phyloP scores from a whole-genome alignment of 2,888 invertebrate genomes.

The Drosophila anomalata region DNA sequence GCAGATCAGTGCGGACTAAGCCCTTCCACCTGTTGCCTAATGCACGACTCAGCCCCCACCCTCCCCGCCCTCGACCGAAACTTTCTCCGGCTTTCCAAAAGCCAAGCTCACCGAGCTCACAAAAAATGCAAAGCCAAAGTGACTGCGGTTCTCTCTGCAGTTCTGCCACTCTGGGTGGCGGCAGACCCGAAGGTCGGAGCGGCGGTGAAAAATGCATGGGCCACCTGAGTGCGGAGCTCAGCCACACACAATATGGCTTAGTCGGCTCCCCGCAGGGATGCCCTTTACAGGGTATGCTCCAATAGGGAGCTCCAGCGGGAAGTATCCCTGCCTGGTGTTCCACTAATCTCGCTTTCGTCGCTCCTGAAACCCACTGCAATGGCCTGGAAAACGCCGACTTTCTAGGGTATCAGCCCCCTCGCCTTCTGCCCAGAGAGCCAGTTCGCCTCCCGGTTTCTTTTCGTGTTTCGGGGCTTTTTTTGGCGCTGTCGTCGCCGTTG shows the following conservation, averaged over 20 bases:
- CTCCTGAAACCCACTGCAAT: not conserved
- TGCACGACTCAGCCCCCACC: conserved; percentile 5
- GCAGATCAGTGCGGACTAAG: conserved; percentile 28
- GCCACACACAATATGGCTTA: conserved; percentile 4
- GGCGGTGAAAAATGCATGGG: conserved; percentile 34
- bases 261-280: conserved; percentile 4
- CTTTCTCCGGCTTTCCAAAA: conserved; percentile 8
- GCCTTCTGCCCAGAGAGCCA: too few species aligned
- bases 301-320: not conserved
- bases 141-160: conserved; percentile 38
- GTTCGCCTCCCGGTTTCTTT: not conserved
- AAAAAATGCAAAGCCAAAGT: conserved; percentile 50
- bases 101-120: conserved; percentile 19
- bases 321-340: too few species aligned
- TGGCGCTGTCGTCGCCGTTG: conserved; percentile 25
- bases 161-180: conserved; percentile 2
- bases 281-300: conserved; percentile 3
- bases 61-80: conserved; percentile 6
- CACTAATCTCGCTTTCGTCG: not conserved
- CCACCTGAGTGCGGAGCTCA: conserved; percentile 32
- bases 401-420: not conserved
- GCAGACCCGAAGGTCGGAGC: not conserved
- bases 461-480: conserved; percentile 5
- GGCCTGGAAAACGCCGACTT: not conserved
- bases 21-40: conserved; percentile 36